Percentiles rank a stretch among this genome's conserved stretches.
Evolutionary conservation across 2,797 vertebrate genomes (phyloP).

Genomic region (Pangasius mekongensis): DNA sequence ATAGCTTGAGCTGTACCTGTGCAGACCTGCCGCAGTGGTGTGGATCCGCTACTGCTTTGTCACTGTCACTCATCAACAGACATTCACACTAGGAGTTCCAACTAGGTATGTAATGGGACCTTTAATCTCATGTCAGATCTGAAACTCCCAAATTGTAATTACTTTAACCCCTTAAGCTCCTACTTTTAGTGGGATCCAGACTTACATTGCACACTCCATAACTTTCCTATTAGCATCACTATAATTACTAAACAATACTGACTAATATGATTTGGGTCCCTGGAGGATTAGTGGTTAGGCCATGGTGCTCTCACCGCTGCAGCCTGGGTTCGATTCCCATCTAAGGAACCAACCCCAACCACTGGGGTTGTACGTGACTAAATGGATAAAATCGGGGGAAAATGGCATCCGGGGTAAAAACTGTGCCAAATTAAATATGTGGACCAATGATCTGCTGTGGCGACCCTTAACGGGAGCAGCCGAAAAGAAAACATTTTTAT

Average conservation of each 20-base stretch:
- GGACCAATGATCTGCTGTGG: too few species aligned
- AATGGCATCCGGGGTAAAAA: too few species aligned
- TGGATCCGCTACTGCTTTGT: slow-evolving; percentile 16
- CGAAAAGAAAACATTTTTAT: too few species aligned
- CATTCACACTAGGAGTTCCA: neutral
- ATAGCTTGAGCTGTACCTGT: slow-evolving; percentile 42
- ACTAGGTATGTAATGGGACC: neutral
- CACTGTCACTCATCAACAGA: neutral
- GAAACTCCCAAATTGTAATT: neutral
- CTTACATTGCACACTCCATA: neutral
- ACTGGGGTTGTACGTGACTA: too few species aligned
- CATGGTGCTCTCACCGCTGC: too few species aligned
- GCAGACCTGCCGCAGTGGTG: slow-evolving; percentile 21
- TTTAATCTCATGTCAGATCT: neutral
- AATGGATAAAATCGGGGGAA: too few species aligned
- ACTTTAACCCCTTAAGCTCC: neutral
- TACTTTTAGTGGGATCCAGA: neutral
- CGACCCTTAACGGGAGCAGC: too few species aligned
- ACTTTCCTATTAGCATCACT: neutral
- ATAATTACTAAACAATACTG: neutral
- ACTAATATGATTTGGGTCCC: too few species aligned
- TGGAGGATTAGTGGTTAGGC: too few species aligned
- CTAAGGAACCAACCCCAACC: too few species aligned
- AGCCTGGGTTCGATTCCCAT: too few species aligned
- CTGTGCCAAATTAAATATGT: too few species aligned